Evolutionary conservation across 2,888 invertebrate genomes (phyloP).

Genomic region (Tolmerus cingulatus): DNA sequence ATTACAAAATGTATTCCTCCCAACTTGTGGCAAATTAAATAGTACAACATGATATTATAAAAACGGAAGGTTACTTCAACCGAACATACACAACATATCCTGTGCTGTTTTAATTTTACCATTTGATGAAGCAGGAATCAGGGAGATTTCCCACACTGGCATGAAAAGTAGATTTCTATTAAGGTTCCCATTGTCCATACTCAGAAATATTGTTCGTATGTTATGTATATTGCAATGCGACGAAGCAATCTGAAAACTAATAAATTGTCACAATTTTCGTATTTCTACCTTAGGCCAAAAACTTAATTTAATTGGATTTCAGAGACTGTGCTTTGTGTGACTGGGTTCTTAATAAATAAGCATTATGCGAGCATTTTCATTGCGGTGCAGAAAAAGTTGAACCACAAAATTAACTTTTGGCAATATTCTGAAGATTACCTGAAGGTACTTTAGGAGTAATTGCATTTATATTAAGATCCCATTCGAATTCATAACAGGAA

Average conservation of each 20-base stretch:
- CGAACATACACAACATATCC: neutral
- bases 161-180: neutral
- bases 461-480: neutral
- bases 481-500: neutral
- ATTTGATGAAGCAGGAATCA: neutral
- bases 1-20: neutral
- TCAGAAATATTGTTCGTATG: neutral
- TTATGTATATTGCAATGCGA: neutral
- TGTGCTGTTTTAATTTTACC: neutral
- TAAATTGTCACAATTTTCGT: neutral
- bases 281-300: neutral
- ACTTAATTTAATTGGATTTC: neutral
- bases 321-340: neutral
- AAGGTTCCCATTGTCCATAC: neutral
- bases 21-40: neutral
- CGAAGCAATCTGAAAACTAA: neutral
- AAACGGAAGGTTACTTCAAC: neutral
- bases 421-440: neutral
- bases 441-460: neutral
- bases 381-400: neutral
- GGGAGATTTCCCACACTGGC: neutral
- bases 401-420: no score
- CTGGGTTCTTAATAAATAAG: neutral
- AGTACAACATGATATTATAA: no score
- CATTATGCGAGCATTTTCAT: neutral